These are phyloP conservation scores for Wasmannia auropunctata DNA, from an alignment of 1,140 invertebrate species.

Conservation along the genomic window DNA sequence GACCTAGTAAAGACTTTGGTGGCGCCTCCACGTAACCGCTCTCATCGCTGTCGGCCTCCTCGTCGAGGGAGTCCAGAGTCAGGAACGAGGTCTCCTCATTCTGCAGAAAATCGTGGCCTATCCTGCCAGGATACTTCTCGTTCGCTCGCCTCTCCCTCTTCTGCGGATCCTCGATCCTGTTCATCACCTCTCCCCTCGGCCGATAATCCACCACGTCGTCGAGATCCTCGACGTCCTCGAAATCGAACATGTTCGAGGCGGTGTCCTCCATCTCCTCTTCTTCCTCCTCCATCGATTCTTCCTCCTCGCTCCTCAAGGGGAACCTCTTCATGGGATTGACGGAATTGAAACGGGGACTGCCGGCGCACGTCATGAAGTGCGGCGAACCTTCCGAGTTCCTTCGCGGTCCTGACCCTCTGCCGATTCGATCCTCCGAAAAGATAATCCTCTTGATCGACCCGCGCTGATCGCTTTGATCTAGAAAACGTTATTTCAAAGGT, in stretches of 20 bases:
- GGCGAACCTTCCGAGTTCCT: conserved; percentile 83
- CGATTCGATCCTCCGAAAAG: conserved; percentile 68
- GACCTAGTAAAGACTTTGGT: conserved; percentile 79
- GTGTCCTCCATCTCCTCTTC: conserved; percentile 68
- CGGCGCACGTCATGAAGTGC: conserved; percentile 81
- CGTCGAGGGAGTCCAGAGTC: conserved; percentile 79
- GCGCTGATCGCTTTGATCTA: conserved; percentile 65
- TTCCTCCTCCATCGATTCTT: conserved; percentile 80
- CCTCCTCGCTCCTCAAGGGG: conserved; percentile 76
- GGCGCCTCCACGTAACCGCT: conserved; percentile 86
- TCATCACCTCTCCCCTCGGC: conserved; percentile 79
- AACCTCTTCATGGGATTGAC: conserved; percentile 73
- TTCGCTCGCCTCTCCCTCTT: conserved; percentile 69
- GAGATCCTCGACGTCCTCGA: conserved; percentile 82
- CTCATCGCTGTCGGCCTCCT: conserved; percentile 85
- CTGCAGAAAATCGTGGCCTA: conserved; percentile 66
- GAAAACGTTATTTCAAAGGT: conserved; percentile 14
- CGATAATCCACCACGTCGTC: conserved; percentile 84
- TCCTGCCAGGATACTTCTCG: conserved; percentile 70
- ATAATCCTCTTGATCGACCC: conserved; percentile 66
- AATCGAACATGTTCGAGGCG: conserved; percentile 79
- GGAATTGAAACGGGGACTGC: conserved; percentile 78
- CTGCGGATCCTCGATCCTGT: conserved; percentile 72
- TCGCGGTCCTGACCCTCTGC: conserved; percentile 63
- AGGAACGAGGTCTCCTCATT: conserved; percentile 73